These are phyloP conservation scores for Saturnia pavonia DNA, from an alignment of 2,888 invertebrate genomes.

Conservation along the genomic window DNA sequence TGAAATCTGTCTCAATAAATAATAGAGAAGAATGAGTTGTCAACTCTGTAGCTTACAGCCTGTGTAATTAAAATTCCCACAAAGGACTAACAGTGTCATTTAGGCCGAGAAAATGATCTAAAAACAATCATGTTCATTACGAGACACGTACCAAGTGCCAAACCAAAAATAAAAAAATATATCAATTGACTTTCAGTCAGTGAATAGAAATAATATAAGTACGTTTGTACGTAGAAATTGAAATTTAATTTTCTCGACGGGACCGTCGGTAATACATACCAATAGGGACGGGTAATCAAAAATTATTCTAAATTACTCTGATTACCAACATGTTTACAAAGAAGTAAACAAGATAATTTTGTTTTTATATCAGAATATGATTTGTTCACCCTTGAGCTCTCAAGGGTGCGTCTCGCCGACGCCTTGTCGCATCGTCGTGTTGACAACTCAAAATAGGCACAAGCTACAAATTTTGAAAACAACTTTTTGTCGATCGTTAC, in stretches of 20 bases:
- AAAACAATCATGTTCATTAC: background rate
- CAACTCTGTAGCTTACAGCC: background rate
- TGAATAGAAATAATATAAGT: background rate
- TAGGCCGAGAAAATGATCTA: background rate
- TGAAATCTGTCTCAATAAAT: background rate
- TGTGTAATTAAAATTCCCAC: background rate
- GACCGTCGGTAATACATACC: background rate
- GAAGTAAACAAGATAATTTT: slow-evolving; percentile 11
- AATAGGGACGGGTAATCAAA: background rate
- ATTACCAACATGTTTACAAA: background rate
- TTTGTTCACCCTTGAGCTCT: background rate
- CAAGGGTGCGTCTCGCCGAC: background rate
- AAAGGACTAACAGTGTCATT: background rate
- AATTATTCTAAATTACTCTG: background rate
- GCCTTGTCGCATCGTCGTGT: no score
- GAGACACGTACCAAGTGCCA: background rate
- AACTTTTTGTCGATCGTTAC: no score
- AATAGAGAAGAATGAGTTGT: background rate
- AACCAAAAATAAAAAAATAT: background rate
- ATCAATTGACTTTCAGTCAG: background rate
- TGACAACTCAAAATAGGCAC: no score
- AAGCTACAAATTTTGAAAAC: no score
- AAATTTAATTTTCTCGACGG: slow-evolving; percentile 10
- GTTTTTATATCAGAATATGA: background rate
- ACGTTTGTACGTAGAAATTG: background rate